Evolutionary conservation across 30 jellyfish, hydroid and myxozoan species (phyloP).

Genomic region (Aurelia coerulea): DNA sequence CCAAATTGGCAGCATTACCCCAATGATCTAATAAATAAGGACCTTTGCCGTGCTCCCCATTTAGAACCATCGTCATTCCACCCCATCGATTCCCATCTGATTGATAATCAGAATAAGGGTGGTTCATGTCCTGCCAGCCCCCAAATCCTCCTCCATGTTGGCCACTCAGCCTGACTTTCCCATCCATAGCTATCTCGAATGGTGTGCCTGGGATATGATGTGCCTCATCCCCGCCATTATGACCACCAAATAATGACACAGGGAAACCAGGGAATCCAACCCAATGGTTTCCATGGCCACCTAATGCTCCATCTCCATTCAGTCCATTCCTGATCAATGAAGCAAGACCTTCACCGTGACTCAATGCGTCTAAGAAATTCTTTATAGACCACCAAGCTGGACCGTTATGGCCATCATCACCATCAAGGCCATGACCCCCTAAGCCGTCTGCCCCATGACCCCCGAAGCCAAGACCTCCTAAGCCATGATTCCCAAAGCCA

Average conservation of each 20-base stretch:
- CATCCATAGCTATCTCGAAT: conserved; percentile 68
- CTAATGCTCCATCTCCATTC: conserved; percentile 21
- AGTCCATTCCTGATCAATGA: conserved; percentile 44
- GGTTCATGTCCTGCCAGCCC: conserved; percentile 79
- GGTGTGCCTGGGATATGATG: conserved; percentile 68
- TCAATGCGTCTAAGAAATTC: conserved; percentile 36
- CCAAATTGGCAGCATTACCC: conserved; percentile 77
- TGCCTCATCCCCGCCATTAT: conserved; percentile 28
- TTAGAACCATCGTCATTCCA: conserved; percentile 79
- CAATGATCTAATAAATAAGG: conserved; percentile 90
- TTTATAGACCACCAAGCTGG: conserved; percentile 77
- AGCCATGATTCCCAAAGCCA: not conserved
- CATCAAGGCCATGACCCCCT: conserved; percentile 49
- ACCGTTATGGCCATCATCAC: conserved; percentile 35
- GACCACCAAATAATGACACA: conserved; percentile 57
- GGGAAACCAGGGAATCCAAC: conserved; percentile 89
- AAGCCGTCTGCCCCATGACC: conserved; percentile 11
- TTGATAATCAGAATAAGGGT: conserved; percentile 63
- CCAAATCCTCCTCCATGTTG: conserved; percentile 49
- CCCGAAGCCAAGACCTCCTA: conserved; percentile 1
- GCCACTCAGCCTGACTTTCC: conserved; percentile 60
- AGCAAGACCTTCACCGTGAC: conserved; percentile 38
- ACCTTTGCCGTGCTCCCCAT: conserved; percentile 73
- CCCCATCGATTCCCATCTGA: conserved; percentile 83
- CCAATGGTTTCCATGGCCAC: conserved; percentile 71